A percentile compares a stretch with the other conserved stretches of the same genome.
Conservation (phyloP, 2,888 invertebrate species). For the Carterocephalus palaemon region DNA sequence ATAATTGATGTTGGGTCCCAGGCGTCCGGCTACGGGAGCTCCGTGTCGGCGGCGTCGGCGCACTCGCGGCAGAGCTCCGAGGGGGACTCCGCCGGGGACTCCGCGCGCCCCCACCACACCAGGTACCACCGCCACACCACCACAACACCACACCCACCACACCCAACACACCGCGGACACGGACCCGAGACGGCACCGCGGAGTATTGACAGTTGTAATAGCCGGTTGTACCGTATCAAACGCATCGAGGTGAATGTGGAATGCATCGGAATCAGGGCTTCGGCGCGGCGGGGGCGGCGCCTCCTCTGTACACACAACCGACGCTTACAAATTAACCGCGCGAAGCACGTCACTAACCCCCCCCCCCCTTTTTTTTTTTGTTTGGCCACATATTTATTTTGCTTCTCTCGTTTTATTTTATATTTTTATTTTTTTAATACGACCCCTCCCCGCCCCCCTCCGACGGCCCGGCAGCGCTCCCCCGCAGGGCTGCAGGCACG, state of each 20-base stretch:
- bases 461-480: constrained; percentile 45
- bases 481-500: constrained; percentile 43
- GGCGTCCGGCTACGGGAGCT: constrained; percentile 94
- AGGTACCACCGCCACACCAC: constrained; percentile 43
- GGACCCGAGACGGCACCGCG: too few species aligned
- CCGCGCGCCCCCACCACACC: constrained; percentile 54
- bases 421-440: constrained; percentile 37
- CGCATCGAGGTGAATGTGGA: not conserved
- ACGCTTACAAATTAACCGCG: constrained; percentile 29
- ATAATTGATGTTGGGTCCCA: constrained; percentile 67
- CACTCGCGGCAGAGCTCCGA: constrained; percentile 93
- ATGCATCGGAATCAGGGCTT: not conserved
- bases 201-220: too few species aligned
- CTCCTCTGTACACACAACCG: constrained; percentile 38
- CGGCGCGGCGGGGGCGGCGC: not conserved
- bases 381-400: constrained; percentile 32
- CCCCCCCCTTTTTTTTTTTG: constrained; percentile 7
- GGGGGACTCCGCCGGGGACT: constrained; percentile 77
- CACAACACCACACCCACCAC: too few species aligned
- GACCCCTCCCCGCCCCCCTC: constrained; percentile 31
- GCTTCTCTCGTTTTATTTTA: constrained; percentile 50
- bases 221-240: too few species aligned
- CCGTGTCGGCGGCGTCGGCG: constrained; percentile 87
- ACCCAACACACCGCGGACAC: too few species aligned
- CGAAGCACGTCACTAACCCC: constrained; percentile 59